These are phyloP conservation scores for Rutilus rutilus DNA, from an alignment of 2,113 vertebrate genomes.

Conservation along the genomic window DNA sequence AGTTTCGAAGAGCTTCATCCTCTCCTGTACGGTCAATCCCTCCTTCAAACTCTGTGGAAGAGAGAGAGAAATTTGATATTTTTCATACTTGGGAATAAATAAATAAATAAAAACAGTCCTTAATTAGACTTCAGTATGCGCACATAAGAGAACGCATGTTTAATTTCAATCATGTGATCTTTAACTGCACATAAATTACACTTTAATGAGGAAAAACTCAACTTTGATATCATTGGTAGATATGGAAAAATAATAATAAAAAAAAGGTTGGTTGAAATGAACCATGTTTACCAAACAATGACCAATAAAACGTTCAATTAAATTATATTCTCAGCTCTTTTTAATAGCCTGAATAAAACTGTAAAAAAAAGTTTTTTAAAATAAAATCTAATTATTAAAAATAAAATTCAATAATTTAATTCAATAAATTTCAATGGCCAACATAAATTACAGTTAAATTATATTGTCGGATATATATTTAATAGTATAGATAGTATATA, in stretches of 20 bases:
- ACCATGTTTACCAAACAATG: background rate
- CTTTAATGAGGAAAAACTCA: background rate
- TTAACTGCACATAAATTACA: background rate
- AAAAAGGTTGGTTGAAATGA: background rate
- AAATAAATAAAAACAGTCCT: background rate
- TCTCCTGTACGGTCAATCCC: constrained; percentile 94
- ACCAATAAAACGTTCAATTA: too few species aligned
- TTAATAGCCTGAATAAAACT: background rate
- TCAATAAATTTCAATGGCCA: too few species aligned
- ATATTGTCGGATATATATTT: too few species aligned
- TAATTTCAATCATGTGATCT: background rate
- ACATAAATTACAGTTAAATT: too few species aligned
- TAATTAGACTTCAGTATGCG: background rate
- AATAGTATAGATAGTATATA: too few species aligned
- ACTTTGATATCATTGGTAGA: background rate
- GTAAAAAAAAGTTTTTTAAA: background rate
- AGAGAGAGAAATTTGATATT: background rate
- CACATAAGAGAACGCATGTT: background rate
- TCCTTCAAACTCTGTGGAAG: constrained; percentile 92
- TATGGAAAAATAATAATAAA: background rate
- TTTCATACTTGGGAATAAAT: background rate
- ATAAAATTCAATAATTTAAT: too few species aligned
- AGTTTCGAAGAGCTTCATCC: constrained; percentile 97
- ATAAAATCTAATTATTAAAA: background rate
- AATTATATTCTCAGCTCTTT: background rate